Evolutionary conservation across 1,140 invertebrate species (phyloP), one percentile per base, ranked within the genome.

Genomic region (Saccostrea glomerata): DNA sequence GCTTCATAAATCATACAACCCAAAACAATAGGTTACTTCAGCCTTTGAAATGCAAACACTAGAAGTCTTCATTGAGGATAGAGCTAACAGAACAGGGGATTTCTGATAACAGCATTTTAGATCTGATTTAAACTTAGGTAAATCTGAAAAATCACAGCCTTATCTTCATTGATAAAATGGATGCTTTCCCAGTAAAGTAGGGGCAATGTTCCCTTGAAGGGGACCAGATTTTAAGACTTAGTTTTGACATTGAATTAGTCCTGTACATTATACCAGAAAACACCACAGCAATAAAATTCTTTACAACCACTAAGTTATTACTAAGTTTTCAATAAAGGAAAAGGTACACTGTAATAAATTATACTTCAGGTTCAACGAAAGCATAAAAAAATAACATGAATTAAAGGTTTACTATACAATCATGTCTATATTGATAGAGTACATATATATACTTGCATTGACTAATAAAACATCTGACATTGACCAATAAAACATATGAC

Each of bases 21-120:
- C 23, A 77, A 73, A 36, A 77, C 70, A 77, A 77, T 15, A 17
- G 70, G 70, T 36, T 25, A 25, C 23, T 77, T 77, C 30, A 77
- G 70, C 15, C 70, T 77, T 77, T 36, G 70, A 77, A 77, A 77
- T 77, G 25, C 70, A 77, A 77, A 77, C 25, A 77, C 23, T 77
- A 15, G 23, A 13, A 15, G 23, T 77, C 70, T 40, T 77, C 70
- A 77, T 77, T 77, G 70, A 77, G 23, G 70, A 77, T 77, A 77
- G 12, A 77, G 23, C 25, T 6, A 36, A 77, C 30, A 77, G 25
- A 77, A 77, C 36, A 15, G 70, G 70, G 70, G 70, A 40, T 77
- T 63, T 77, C 15, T 77, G 70, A 77, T 77, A 77, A 77, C 23
- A 77, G 70, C 70, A 77, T 30, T 77, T 77, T 17, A 30, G 30